Base-by-base conservation (phyloP, 2,888 invertebrate genomes). In the Andrena dorsata region DNA sequence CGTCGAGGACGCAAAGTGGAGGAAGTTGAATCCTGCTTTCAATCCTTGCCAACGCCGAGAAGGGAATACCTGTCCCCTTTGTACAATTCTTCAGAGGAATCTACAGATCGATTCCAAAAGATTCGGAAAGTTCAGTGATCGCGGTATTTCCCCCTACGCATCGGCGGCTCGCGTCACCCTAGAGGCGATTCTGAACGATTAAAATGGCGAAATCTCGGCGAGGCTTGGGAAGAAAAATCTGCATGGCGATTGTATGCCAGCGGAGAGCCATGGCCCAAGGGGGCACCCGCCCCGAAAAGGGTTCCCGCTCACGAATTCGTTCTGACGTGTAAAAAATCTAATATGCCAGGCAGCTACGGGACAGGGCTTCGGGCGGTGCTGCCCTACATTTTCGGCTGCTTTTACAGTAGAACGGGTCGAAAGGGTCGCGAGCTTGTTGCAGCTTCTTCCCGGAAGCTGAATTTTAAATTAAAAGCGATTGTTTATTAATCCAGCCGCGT, bases 311-410 rank as follows among this genome's bases (percentile, higher is more conserved):
- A 35, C 60, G 75, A 80, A 87, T 87, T 82, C 68, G 76, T 69
- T 72, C 63, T 58, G 82, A 88, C 84, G 78, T 75, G 76, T 58
- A 84, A 84, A 83, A 86, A 88, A 88, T 86, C 78, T 86, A 88
- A 86, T 85, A 85, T 74, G 76, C 74, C 74, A 65, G 86, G 77
- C 76, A 73, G 68, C 85, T 86, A 82, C 71, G 66, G 68, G 64
- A 81, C 74, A 69, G 69, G 82, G 66, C 65, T 72, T 41, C 49
- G 64, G 73, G 82, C 74, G 81, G 79, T 69, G 80, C 74, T 77
- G 88, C 7, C 81, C 88, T 60, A 86, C 51, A 86, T 88, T 85
- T 79, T 65, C 61, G 32, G 20, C 47, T 26, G 47, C 35, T 20
- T 2, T 35, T 10, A 28, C 51, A 2, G 20, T 26, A 6, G 70